Base-by-base conservation (phyloP, 2,888 invertebrate genomes). In the Conops quadrifasciatus region DNA sequence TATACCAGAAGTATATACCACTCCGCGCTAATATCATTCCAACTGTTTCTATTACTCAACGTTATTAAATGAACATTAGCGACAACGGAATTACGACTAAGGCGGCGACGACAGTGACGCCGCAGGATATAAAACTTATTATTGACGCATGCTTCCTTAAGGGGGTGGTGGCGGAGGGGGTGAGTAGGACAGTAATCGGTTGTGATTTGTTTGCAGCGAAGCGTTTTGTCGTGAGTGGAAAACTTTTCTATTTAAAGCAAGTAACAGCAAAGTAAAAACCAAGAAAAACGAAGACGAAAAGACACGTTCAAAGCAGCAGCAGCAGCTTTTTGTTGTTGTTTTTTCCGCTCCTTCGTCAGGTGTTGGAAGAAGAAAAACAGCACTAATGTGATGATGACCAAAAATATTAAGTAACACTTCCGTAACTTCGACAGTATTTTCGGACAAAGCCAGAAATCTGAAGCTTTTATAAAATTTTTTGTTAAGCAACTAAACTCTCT, bases 1-100 rank as follows among this genome's bases (percentile, higher is more conserved):
- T 71, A 58, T 45, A 36, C 9, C 4, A 36, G 36, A 36, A 36
- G 9, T 9, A 4, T n/a, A n/a, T n/a, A n/a, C n/a, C n/a, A n/a
- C 51, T 51, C 62, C 53, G 26, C 45, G 28, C 21, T 58, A 66
- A 36, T 24, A 21, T 16, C 16, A 30, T 47, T 15, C 13, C 19
- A n/a, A 24, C 45, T 45, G 60, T 21, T 59, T 59, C 28, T 19
- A 45, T 36, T 28, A 47, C 59, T 59, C 47, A 47, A 67, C 47
- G 47, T 67, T 60, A 67, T 60, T 67, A 67, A 67, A 67, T 67
- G 58, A 67, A 13, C 59, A 67, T 59, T 67, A 59, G 45, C 59
- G 59, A 26, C 58, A 59, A 47, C 67, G 45, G 26, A 36, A 59
- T 26, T 43, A 56, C 36, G n/a, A 21, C 62, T 28, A 36, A 13